phyloP scores from a whole-genome alignment of 1,140 invertebrate genomes.

The Lepidurus packardi region DNA sequence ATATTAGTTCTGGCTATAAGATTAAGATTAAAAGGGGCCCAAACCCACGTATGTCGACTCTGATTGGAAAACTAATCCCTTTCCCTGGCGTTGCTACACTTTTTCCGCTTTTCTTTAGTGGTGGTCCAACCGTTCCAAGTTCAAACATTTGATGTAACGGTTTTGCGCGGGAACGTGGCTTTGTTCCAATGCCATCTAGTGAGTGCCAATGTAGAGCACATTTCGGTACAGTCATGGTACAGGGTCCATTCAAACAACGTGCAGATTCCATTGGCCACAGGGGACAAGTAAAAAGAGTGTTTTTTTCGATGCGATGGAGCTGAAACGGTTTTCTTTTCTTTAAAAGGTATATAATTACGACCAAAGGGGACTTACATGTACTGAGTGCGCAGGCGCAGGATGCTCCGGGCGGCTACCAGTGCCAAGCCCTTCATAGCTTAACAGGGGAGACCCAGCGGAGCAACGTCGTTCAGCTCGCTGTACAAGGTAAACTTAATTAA shows the following conservation, averaged over 20 bases:
- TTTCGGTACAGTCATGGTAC: neutral
- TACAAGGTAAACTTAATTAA: conserved; percentile 20
- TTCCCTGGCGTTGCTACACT: neutral
- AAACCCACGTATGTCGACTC: no score
- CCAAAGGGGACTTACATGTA: conserved; percentile 7
- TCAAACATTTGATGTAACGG: neutral
- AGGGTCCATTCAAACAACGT: neutral
- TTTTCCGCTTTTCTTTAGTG: neutral
- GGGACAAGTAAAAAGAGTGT: neutral
- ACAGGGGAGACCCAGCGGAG: neutral
- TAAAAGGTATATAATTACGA: neutral
- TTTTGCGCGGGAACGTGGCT: neutral
- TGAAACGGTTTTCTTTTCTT: neutral
- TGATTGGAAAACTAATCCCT: no score
- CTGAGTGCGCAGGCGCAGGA: neutral
- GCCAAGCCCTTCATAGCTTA: neutral
- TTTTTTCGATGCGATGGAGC: neutral
- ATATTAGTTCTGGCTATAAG: no score
- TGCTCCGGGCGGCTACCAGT: conserved; percentile 9
- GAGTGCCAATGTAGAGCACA: neutral
- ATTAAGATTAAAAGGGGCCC: neutral
- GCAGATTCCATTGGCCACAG: neutral
- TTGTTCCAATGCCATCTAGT: neutral
- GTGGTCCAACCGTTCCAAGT: conserved; percentile 4
- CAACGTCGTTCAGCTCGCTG: conserved; percentile 2